phyloP scores from a whole-genome alignment of 2,113 vertebrate genomes.

The Ancistrus triradiatus region DNA sequence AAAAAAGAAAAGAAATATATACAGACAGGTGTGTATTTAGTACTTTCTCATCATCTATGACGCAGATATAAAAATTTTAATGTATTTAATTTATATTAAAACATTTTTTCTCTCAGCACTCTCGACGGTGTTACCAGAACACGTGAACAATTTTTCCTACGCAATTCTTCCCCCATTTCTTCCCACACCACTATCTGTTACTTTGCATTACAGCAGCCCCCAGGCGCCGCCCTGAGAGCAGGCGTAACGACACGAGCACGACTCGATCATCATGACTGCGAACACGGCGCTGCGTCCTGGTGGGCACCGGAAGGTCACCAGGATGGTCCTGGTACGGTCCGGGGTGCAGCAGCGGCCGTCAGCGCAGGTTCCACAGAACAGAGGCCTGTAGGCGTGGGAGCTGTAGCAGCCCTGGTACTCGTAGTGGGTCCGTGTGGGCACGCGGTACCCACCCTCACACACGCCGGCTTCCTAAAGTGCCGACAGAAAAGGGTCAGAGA shows the following conservation, averaged over 20 bases:
- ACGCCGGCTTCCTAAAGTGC: slow-evolving; percentile 48
- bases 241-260: slow-evolving; percentile 64
- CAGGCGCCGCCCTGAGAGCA: too few relatives aligned
- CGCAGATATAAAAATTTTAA: too few relatives aligned
- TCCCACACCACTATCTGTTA: too few relatives aligned
- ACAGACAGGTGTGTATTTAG: too few relatives aligned
- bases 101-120: too few relatives aligned
- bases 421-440: slow-evolving; percentile 51
- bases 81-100: too few relatives aligned
- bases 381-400: slow-evolving; percentile 45
- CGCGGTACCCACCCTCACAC: slow-evolving; percentile 60
- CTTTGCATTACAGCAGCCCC: too few relatives aligned
- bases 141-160: too few relatives aligned
- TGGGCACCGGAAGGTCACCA: slow-evolving; percentile 61
- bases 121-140: too few relatives aligned
- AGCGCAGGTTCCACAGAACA: slow-evolving; percentile 66
- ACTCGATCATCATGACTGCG: slow-evolving; percentile 68
- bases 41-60: too few relatives aligned
- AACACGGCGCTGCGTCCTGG: slow-evolving; percentile 45
- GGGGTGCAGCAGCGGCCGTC: slow-evolving; percentile 69
- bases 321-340: slow-evolving; percentile 51
- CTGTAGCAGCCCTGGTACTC: slow-evolving; percentile 66
- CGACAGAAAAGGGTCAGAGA: not conserved
- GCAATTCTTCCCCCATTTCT: too few relatives aligned
- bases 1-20: too few relatives aligned